phyloP scores from a whole-genome alignment of 2,113 vertebrate species.

The Sitta europaea region DNA sequence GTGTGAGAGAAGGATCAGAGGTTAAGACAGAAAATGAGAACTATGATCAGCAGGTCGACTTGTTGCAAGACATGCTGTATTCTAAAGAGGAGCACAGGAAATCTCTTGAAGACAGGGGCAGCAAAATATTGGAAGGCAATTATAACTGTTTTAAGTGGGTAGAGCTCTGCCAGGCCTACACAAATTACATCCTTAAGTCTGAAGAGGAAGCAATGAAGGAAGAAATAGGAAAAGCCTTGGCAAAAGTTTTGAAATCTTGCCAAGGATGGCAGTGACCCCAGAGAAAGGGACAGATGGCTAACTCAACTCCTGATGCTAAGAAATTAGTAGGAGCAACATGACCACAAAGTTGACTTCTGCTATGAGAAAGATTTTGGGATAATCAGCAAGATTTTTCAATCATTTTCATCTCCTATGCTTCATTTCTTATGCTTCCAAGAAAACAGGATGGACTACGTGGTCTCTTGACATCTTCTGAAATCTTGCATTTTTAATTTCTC shows the following conservation, averaged over 20 bases:
- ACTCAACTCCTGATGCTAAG: neutral
- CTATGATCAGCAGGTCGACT: neutral
- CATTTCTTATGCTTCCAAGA: neutral
- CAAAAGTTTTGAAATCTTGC: slow-evolving; percentile 12
- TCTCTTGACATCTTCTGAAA: neutral
- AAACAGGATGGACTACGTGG: neutral
- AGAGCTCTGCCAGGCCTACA: neutral
- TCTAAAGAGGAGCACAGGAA: slow-evolving; percentile 47
- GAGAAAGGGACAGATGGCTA: slow-evolving; percentile 50
- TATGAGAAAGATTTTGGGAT: neutral
- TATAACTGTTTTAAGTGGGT: neutral
- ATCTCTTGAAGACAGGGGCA: slow-evolving; percentile 34
- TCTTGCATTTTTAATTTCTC: neutral
- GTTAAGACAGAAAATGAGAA: slow-evolving; percentile 12
- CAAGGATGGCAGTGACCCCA: slow-evolving; percentile 9
- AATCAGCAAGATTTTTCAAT: neutral
- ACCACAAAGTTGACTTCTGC: neutral
- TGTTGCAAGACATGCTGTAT: slow-evolving; percentile 18
- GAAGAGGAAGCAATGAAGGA: slow-evolving; percentile 2
- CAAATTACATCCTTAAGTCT: neutral
- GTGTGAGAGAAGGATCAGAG: neutral
- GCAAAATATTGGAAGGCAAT: slow-evolving; percentile 22
- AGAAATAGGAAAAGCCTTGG: slow-evolving; percentile 25
- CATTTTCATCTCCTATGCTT: neutral
- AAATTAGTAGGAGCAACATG: slow-evolving; percentile 2